phyloP scores from a whole-genome alignment of 2,797 vertebrate genomes.

The Cuculus canorus region DNA sequence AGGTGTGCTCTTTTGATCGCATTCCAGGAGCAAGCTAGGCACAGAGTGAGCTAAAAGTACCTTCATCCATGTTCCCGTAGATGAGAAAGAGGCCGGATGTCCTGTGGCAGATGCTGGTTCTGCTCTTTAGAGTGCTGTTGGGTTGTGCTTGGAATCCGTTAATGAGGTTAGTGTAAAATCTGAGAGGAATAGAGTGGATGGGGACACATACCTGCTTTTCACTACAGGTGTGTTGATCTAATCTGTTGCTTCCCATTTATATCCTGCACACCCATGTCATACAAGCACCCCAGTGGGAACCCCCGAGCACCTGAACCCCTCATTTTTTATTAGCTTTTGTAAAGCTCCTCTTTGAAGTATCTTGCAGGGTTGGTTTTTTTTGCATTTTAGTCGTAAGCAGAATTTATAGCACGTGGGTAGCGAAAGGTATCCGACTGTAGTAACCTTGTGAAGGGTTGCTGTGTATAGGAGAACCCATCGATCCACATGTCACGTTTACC shows the following conservation, averaged over 20 bases:
- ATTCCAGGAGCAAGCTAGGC: background rate
- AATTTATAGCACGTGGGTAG: background rate
- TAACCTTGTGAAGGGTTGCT: background rate
- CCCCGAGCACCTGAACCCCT: background rate
- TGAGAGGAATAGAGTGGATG: background rate
- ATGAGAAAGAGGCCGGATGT: background rate
- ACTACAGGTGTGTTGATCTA: background rate
- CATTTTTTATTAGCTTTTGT: background rate
- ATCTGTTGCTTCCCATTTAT: background rate
- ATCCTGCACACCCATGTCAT: background rate
- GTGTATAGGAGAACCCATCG: background rate
- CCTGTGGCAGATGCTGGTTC: background rate
- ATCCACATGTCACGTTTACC: background rate
- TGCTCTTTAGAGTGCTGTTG: background rate
- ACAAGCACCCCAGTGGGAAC: background rate
- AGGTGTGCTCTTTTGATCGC: constrained; percentile 16
- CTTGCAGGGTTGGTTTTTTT: background rate
- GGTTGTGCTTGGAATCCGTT: background rate
- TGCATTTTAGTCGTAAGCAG: background rate
- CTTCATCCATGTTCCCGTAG: background rate
- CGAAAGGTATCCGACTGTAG: background rate
- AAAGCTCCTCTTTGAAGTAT: background rate
- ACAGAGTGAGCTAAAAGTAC: background rate
- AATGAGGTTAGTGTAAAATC: background rate
- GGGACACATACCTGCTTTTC: background rate